Base-by-base conservation (phyloP, 2,113 vertebrate species). In the Labeo catla region DNA sequence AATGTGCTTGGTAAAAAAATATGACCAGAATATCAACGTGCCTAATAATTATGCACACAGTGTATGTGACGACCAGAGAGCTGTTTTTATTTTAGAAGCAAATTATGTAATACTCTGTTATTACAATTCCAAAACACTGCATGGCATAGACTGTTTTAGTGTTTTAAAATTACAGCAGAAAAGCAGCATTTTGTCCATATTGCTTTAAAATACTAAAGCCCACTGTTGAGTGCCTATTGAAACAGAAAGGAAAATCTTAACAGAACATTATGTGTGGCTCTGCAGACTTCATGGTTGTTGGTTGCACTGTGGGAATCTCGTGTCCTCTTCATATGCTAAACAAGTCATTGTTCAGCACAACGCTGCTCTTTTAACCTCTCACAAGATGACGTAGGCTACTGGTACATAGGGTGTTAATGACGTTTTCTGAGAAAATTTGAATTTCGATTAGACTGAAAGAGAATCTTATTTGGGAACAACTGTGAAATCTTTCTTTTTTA, bases 331-430 rank as follows among this genome's bases (percentile, higher is more conserved):
- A 54, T 50, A 83, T 83, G 81, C 47, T 52, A 72, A 83, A 39
- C 47, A 83, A 39, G 63, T 39, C 61, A 45, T 54, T 70, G 84
- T 86, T 86, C 63, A 57, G 23, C 47, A 63, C 73, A 85, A 78
- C 1, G 5, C 45, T 85, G 83, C 16, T 66, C 79, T 54, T 83
- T 70, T 16, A 83, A 70, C 63, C 81, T 83, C 81, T 54, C 28
- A 72, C 28, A 72, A 54, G 28, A 52, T 36, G 65, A 83, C 6
- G 8, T 50, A 52, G 28, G 45, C 49, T 21, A 6, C 79, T 66
- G 39, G 79, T 65, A 7, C 43, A 65, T 10, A 47, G 39, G 15
- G 59, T 81, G 57, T 81, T 63, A 39, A 80, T 61, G 12, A 45
- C 13, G 28, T 45, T 81, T 81, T 19, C 52, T 57, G 8, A 10